phyloP scores from a whole-genome alignment of 2,888 invertebrate species.

The Malthinus flaveolus region DNA sequence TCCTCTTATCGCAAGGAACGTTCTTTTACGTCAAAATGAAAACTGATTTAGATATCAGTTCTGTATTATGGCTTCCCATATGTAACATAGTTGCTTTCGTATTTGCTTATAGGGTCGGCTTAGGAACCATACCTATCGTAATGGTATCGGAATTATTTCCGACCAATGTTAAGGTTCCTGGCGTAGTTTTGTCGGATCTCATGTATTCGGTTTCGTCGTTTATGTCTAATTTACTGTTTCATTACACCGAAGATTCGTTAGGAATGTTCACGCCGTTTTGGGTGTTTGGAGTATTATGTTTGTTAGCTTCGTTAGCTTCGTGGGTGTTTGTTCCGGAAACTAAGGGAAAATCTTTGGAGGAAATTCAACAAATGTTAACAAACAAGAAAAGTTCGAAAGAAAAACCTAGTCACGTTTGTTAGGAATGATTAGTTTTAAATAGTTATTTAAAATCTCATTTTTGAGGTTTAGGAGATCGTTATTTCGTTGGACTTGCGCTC shows the following conservation, averaged over 20 bases:
- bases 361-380: conserved; percentile 17
- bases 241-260: conserved; percentile 21
- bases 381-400: conserved; percentile 4
- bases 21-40: conserved; percentile 26
- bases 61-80: conserved; percentile 16
- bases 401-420: background rate
- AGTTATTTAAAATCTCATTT: background rate
- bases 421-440: background rate
- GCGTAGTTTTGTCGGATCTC: conserved; percentile 28
- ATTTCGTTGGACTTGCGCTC: no score
- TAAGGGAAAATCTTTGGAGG: conserved; percentile 15
- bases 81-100: conserved; percentile 24
- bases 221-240: conserved; percentile 21
- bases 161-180: conserved; percentile 31
- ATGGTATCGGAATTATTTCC: conserved; percentile 31
- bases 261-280: conserved; percentile 30
- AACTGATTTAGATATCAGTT: conserved; percentile 4
- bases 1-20: conserved; percentile 18
- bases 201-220: conserved; percentile 27
- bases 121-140: conserved; percentile 30
- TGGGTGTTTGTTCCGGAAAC: conserved; percentile 13
- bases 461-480: no score
- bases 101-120: conserved; percentile 27
- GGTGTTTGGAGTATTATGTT: conserved; percentile 19
- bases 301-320: conserved; percentile 19